phyloP scores from a whole-genome alignment of 1,140 invertebrate genomes.

The Drosophila nikananu region DNA sequence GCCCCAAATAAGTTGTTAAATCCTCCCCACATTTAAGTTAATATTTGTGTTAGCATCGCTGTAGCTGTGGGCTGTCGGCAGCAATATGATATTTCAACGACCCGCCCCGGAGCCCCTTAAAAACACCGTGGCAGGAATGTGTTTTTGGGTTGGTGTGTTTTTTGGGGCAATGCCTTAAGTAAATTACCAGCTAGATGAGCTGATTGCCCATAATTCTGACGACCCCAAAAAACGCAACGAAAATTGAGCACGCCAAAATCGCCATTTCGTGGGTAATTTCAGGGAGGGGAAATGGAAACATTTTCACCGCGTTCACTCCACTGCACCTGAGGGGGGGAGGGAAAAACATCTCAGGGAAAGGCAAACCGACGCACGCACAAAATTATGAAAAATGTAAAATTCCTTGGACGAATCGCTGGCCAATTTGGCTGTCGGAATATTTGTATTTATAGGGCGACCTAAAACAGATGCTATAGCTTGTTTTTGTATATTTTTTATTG shows the following conservation, averaged over 20 bases:
- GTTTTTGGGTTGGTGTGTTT: conserved; percentile 34
- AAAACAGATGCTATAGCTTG: conserved; percentile 19
- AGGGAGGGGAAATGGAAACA: conserved; percentile 39
- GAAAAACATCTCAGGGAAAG: neutral
- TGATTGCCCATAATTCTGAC: conserved; percentile 72
- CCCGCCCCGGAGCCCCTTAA: conserved; percentile 21
- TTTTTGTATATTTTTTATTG: neutral
- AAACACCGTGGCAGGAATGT: conserved; percentile 30
- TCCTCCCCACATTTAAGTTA: conserved; percentile 33
- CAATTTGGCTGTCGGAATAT: conserved; percentile 33
- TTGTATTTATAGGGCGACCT: conserved; percentile 43
- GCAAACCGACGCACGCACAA: conserved; percentile 46
- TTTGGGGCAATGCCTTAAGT: conserved; percentile 55
- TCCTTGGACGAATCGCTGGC: conserved; percentile 31
- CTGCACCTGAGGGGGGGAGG: conserved; percentile 31
- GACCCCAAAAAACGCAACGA: conserved; percentile 67
- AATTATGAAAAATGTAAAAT: conserved; percentile 49
- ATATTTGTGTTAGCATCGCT: conserved; percentile 60
- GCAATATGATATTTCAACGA: conserved; percentile 59
- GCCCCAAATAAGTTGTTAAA: neutral
- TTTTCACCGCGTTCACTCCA: conserved; percentile 55
- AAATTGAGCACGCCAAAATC: conserved; percentile 50
- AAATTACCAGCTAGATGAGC: conserved; percentile 63
- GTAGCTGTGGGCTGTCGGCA: conserved; percentile 40
- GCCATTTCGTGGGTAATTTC: conserved; percentile 24